Evolutionary conservation across 2,113 vertebrate genomes (phyloP).

Genomic region (Clarias macrocephalus): DNA sequence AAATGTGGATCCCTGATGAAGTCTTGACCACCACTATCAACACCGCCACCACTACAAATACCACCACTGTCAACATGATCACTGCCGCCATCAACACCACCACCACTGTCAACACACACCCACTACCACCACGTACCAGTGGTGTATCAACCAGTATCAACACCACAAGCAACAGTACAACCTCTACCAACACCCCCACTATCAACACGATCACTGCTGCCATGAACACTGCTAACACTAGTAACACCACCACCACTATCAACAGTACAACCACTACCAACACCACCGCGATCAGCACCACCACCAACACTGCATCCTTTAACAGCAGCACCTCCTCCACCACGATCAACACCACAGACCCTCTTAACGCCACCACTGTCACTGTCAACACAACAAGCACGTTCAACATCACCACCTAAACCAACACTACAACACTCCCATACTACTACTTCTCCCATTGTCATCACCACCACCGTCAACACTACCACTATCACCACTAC

Average conservation of each 20-base stretch:
- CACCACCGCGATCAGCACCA: no score
- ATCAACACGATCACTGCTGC: background rate
- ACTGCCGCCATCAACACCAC: background rate
- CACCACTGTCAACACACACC: background rate
- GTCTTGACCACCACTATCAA: slow-evolving; percentile 46
- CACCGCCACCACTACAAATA: background rate
- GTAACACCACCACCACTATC: background rate
- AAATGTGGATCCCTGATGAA: slow-evolving; percentile 62
- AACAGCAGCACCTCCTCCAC: background rate
- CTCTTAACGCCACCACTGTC: background rate
- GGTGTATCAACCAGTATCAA: background rate
- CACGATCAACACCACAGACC: background rate
- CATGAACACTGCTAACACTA: background rate
- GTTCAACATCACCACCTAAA: background rate
- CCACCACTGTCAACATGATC: background rate
- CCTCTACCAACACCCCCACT: background rate
- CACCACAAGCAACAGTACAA: background rate
- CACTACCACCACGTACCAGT: background rate
- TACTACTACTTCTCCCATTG: no score
- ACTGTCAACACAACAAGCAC: background rate
- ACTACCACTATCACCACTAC: background rate
- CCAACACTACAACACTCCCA: background rate
- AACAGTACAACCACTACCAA: background rate
- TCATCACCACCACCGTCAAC: background rate
- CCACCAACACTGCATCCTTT: no score